Evolutionary conservation across 2,113 vertebrate genomes (phyloP).

Genomic region (Anser cygnoides): DNA sequence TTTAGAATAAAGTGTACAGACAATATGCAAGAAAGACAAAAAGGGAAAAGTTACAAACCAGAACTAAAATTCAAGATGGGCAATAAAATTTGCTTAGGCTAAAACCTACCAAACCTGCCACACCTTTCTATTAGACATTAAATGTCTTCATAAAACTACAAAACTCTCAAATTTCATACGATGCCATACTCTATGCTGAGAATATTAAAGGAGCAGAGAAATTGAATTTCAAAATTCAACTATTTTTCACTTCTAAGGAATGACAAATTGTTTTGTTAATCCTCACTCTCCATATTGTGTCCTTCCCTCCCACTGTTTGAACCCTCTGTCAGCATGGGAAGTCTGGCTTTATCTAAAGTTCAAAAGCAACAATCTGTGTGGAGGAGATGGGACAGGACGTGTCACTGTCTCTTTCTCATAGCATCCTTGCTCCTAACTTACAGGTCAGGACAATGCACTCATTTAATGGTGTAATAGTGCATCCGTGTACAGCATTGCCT

Average conservation of each 20-base stretch:
- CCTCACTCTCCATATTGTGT: neutral
- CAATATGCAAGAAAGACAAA: neutral
- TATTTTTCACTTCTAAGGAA: neutral
- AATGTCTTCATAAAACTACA: neutral
- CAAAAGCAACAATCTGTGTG: neutral
- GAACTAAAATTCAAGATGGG: neutral
- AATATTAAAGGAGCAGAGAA: neutral
- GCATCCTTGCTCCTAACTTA: neutral
- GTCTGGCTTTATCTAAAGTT: neutral
- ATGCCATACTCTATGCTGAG: neutral
- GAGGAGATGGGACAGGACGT: neutral
- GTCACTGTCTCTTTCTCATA: neutral
- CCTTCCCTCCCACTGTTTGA: neutral
- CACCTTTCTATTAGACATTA: neutral
- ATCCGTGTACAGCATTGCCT: neutral
- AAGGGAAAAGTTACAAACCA: neutral
- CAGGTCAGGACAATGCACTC: neutral
- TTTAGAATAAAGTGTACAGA: constrained; percentile 22
- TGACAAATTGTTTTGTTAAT: neutral
- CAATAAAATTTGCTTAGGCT: neutral
- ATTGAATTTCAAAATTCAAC: neutral
- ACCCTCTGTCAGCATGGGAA: neutral
- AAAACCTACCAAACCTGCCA: neutral
- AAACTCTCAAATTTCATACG: neutral
- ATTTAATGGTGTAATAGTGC: neutral